Evolutionary conservation across 1,140 invertebrate species (phyloP), one percentile per base, ranked within the genome.

Genomic region (Hylaeus volcanicus): DNA sequence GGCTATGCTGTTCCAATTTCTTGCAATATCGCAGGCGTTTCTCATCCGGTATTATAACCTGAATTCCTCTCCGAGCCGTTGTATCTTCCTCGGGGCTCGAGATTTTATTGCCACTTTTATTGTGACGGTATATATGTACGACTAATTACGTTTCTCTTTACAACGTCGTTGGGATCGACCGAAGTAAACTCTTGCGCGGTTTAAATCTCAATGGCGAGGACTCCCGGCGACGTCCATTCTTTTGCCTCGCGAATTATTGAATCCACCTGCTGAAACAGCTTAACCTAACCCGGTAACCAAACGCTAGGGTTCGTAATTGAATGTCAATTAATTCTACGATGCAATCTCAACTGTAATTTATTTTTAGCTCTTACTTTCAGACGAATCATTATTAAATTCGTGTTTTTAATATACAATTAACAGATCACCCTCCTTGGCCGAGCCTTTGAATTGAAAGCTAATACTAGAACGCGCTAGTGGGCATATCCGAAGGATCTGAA

Each of bases 71-170:
- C 39, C 37, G 53, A 58, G 69, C 53, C 69, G 69, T 71, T 71
- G 69, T 58, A 71, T 71, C 77, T 53, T 41, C 61, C 39, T 15
- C 61, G 6, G 61, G 26, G 26, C 69, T 12, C 65, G 26, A 79
- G 61, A 79, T 79, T 79, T 79, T 79, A 79, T 79, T 79, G 77
- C 77, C 77, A 79, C 77, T 74, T 79, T 79, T 74, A 79, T 74
- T 74, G 61, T 66, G 60, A 58, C 70, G 48, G 60, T 73, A 4
- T 51, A 8, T 65, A 48, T 73, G 73, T 73, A 71, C 60, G 70
- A 73, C 73, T 79, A 73, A 79, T 79, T 64, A 53, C 51, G 61
- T 73, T 73, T 73, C 77, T 64, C 77, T 79, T 79, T 73, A 79
- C 56, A 79, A 79, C 70, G 41, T 65, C 26, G 58, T 43, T 65